Conservation (phyloP, 2,797 vertebrate species). For the Carapus acus region DNA sequence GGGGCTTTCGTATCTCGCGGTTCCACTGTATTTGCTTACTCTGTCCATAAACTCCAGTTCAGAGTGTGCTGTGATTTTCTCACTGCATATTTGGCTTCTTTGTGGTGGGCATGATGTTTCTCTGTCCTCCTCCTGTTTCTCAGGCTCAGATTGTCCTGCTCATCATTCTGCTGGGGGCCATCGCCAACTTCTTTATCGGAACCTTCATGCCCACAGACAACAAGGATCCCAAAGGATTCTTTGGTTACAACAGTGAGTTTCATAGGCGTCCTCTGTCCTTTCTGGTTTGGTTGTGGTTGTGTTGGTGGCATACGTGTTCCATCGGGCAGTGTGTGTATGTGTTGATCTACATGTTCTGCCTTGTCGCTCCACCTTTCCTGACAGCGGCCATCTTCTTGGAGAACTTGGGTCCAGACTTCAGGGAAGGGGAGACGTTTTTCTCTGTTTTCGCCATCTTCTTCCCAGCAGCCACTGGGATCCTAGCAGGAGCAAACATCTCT, state of each 20-base stretch:
- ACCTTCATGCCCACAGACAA: constrained; percentile 82
- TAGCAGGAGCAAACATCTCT: constrained; percentile 97
- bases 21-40: too few species aligned
- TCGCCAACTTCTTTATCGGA: constrained; percentile 87
- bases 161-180: constrained; percentile 84
- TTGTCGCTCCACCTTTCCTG: background rate
- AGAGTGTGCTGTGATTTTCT: too few species aligned
- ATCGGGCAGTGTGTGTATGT: too few species aligned
- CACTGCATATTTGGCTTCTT: background rate
- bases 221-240: constrained; percentile 89
- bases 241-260: constrained; percentile 83
- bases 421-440: constrained; percentile 86
- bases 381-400: constrained; percentile 87
- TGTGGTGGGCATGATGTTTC: background rate
- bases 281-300: too few species aligned
- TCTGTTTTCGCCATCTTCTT: constrained; percentile 97
- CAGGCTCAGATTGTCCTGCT: constrained; percentile 93
- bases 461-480: constrained; percentile 94
- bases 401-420: constrained; percentile 92
- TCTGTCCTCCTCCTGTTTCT: constrained; percentile 24
- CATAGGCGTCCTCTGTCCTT: too few species aligned
- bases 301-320: too few species aligned
- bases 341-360: too few species aligned
- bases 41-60: too few species aligned
- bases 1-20: too few species aligned